Conservation (phyloP, 2,888 invertebrate species). For the Pardosa pseudoannulata region DNA sequence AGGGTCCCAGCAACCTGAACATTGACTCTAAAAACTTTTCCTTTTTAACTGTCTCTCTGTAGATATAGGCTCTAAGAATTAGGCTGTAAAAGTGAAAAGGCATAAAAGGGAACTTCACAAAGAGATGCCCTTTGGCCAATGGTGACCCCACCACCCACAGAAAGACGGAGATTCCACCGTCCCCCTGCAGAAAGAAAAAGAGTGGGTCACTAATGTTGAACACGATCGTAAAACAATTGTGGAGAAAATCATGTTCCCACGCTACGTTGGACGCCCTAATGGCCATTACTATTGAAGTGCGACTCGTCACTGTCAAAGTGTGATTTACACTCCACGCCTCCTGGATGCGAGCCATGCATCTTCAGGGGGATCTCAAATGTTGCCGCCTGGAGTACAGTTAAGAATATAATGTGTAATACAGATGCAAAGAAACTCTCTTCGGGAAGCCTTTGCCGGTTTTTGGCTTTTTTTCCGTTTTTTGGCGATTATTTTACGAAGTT, state of each 20-base stretch:
- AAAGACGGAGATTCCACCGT: not conserved
- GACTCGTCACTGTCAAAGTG: conserved; percentile 43
- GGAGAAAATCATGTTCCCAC: conserved; percentile 45
- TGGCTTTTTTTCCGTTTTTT: not conserved
- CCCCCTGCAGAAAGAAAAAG: conserved; percentile 14
- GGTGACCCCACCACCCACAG: conserved; percentile 16
- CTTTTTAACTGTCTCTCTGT: not conserved
- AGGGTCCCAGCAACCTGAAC: no score
- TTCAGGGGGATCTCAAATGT: not conserved
- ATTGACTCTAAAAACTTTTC: no score
- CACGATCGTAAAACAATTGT: conserved; percentile 68
- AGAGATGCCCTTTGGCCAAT: conserved; percentile 4
- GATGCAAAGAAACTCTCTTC: conserved; percentile 8
- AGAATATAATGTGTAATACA: conserved; percentile 35
- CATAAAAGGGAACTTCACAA: conserved; percentile 3
- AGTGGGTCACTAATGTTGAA: conserved; percentile 42
- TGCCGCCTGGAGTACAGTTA: conserved; percentile 14
- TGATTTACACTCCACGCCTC: conserved; percentile 42
- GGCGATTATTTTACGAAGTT: no score
- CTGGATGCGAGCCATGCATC: conserved; percentile 41
- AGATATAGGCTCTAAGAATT: not conserved
- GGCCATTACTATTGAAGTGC: conserved; percentile 58
- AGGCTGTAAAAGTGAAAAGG: conserved; percentile 7
- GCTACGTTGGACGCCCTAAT: conserved; percentile 39
- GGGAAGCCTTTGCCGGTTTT: not conserved